Percentiles rank a stretch among this genome's conserved stretches.
Conservation (phyloP, 2,113 vertebrate species). For the Apeltes quadracus region DNA sequence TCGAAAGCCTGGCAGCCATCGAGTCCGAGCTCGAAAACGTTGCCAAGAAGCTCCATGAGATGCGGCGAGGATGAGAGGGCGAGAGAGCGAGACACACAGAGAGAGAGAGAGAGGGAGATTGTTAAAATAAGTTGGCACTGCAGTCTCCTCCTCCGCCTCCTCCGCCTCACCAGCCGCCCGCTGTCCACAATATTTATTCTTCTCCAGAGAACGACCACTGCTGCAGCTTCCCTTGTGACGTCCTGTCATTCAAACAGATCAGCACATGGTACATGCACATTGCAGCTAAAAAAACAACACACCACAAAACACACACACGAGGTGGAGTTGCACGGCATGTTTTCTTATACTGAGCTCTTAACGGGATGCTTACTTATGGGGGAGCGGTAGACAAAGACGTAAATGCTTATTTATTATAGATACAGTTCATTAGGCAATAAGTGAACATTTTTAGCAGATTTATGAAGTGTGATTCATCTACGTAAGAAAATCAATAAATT, state of each 20-base stretch:
- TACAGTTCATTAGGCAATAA: slow-evolving; percentile 73
- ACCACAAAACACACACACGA: background rate
- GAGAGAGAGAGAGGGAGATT: slow-evolving; percentile 36
- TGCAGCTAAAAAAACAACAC: slow-evolving; percentile 22
- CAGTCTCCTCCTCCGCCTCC: slow-evolving; percentile 47
- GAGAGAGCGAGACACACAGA: no score
- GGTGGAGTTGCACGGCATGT: slow-evolving; percentile 44
- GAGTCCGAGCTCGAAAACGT: slow-evolving; percentile 93
- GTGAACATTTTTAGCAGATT: slow-evolving; percentile 70
- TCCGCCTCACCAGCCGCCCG: slow-evolving; percentile 60
- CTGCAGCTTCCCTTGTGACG: slow-evolving; percentile 39
- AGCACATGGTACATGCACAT: slow-evolving; percentile 41
- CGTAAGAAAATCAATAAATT: slow-evolving; percentile 77
- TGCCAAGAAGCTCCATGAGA: slow-evolving; percentile 88
- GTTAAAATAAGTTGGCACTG: slow-evolving; percentile 27
- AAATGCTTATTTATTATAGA: slow-evolving; percentile 51
- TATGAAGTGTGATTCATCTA: slow-evolving; percentile 63
- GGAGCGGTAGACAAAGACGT: slow-evolving; percentile 4
- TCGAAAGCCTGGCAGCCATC: slow-evolving; percentile 92
- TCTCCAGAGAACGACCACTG: slow-evolving; percentile 36
- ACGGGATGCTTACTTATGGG: slow-evolving; percentile 25
- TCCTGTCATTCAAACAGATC: slow-evolving; percentile 40
- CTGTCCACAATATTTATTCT: slow-evolving; percentile 56
- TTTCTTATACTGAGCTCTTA: slow-evolving; percentile 57
- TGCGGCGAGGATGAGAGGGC: slow-evolving; percentile 78